Conservation (phyloP, 2,113 vertebrate species). For the Octodon degus region DNA sequence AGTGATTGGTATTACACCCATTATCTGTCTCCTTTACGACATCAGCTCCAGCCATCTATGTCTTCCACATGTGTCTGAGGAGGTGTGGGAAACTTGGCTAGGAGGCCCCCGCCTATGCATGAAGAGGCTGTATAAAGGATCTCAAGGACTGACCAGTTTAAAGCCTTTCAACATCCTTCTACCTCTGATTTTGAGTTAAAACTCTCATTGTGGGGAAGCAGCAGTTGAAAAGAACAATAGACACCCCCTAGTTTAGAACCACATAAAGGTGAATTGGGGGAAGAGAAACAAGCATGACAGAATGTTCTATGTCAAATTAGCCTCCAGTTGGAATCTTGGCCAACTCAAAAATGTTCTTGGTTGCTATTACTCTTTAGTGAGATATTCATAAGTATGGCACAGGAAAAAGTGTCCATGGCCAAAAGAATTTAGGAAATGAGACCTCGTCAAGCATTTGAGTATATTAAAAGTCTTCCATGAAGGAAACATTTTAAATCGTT, state of each 20-base stretch:
- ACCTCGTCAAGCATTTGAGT: neutral
- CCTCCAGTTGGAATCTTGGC: neutral
- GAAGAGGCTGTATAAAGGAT: neutral
- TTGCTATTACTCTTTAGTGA: neutral
- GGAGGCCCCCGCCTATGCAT: neutral
- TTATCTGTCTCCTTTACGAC: slow-evolving; percentile 45
- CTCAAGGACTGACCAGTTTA: neutral
- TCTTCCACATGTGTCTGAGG: slow-evolving; percentile 18
- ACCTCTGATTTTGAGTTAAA: slow-evolving; percentile 50
- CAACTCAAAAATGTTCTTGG: neutral
- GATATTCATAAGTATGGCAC: neutral
- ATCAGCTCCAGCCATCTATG: neutral
- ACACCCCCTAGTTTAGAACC: neutral
- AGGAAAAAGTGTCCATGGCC: neutral
- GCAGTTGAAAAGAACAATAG: neutral
- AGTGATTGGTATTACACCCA: neutral
- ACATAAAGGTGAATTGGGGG: neutral
- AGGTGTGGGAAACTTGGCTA: neutral
- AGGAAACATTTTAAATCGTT: neutral
- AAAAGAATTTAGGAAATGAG: neutral
- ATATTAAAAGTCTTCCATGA: neutral
- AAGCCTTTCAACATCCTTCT: slow-evolving; percentile 26
- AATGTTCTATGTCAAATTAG: neutral
- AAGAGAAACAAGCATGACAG: neutral
- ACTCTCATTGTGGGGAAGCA: neutral